Evolutionary conservation across 2,888 invertebrate genomes (phyloP).

Genomic region (Margaritifera margaritifera): DNA sequence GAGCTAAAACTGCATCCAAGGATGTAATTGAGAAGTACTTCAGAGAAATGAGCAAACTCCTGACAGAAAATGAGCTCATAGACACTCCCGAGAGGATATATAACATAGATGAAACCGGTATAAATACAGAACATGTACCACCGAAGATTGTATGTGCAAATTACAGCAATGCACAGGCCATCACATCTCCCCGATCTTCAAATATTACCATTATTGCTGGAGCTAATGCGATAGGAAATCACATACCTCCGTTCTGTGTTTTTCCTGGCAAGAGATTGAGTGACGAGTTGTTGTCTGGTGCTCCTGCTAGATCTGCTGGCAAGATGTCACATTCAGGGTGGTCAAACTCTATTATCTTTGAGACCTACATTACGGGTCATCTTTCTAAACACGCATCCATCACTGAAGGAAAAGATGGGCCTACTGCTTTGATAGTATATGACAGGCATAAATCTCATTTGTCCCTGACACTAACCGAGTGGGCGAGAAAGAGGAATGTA

Average conservation of each 20-base stretch:
- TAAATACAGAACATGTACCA: no score
- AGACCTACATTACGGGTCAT: slow-evolving; percentile 24
- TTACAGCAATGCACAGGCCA: no score
- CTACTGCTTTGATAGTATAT: slow-evolving; percentile 19
- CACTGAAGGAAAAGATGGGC: slow-evolving; percentile 3
- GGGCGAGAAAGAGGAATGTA: slow-evolving; percentile 28
- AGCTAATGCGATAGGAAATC: slow-evolving; percentile 26
- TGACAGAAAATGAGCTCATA: no score
- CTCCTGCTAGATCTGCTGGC: slow-evolving; percentile 24
- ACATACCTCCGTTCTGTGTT: slow-evolving; percentile 27
- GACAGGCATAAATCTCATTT: slow-evolving; percentile 30
- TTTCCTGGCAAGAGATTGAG: slow-evolving; percentile 32
- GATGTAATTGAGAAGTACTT: no score
- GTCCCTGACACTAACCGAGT: slow-evolving; percentile 19
- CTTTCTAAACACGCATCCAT: slow-evolving; percentile 24
- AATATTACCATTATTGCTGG: no score
- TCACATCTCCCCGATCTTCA: no score
- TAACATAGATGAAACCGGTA: no score
- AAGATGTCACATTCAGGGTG: slow-evolving; percentile 30
- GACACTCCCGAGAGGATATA: no score
- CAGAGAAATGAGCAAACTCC: no score
- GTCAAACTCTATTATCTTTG: slow-evolving; percentile 23
- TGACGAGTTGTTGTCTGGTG: slow-evolving; percentile 18
- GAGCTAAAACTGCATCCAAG: no score
- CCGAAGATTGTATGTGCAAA: no score